These are phyloP conservation scores for Archegozetes longisetosus DNA, from an alignment of 1,140 invertebrate species.

Conservation along the genomic window DNA sequence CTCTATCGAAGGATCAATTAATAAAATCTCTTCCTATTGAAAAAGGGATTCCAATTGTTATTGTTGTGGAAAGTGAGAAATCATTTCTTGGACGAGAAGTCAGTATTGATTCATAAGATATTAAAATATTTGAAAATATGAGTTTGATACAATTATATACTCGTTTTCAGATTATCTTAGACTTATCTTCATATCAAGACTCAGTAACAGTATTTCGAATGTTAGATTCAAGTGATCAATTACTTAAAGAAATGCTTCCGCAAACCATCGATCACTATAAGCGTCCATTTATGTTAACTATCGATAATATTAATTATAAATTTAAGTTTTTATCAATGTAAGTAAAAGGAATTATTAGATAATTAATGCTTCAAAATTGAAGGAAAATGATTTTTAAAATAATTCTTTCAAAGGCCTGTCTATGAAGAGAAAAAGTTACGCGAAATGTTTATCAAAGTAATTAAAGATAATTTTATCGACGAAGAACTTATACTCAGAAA, in stretches of 20 bases:
- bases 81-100: constrained; percentile 12
- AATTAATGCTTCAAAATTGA: background rate
- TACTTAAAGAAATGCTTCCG: background rate
- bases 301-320: background rate
- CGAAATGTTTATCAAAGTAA: background rate
- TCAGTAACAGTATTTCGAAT: background rate
- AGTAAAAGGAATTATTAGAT: background rate
- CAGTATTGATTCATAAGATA: background rate
- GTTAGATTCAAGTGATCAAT: background rate
- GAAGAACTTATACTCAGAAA: background rate
- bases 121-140: background rate
- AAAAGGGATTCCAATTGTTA: background rate
- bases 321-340: constrained; percentile 7
- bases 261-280: background rate
- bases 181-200: background rate
- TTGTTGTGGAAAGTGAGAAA: constrained; percentile 10
- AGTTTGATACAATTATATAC: background rate
- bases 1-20: background rate
- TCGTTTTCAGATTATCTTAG: background rate
- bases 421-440: background rate
- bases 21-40: background rate
- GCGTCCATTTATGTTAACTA: background rate
- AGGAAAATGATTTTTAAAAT: background rate
- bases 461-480: constrained; percentile 2
- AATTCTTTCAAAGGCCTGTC: background rate